Evolutionary conservation across 2,113 vertebrate genomes (phyloP).

Genomic region (Aptenodytes patagonicus): DNA sequence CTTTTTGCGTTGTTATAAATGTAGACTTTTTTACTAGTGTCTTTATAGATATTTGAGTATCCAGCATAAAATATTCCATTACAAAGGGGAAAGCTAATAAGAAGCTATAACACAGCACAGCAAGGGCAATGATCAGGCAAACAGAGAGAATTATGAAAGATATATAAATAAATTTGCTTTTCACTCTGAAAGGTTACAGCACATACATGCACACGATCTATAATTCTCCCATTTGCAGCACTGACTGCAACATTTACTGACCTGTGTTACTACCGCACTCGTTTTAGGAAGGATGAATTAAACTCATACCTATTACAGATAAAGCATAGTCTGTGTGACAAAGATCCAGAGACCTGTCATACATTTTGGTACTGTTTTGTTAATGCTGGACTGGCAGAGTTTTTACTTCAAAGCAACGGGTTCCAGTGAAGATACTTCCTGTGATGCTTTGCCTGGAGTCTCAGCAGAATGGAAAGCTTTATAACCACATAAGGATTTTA

Average conservation of each 20-base stretch:
- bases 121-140: slow-evolving; percentile 46
- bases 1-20: background rate
- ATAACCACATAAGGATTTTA: background rate
- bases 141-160: slow-evolving; percentile 25
- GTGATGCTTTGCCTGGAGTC: slow-evolving; percentile 4
- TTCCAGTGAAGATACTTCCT: background rate
- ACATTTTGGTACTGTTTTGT: slow-evolving; percentile 15
- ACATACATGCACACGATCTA: background rate
- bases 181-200: slow-evolving; percentile 36
- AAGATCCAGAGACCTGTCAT: background rate
- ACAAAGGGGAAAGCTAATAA: slow-evolving; percentile 53
- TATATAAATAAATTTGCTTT: slow-evolving; percentile 53
- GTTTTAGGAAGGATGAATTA: background rate
- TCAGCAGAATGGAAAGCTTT: slow-evolving; percentile 21
- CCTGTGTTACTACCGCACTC: background rate
- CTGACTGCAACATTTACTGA: slow-evolving; percentile 9
- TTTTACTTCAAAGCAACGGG: background rate
- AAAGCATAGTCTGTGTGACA: background rate
- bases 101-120: slow-evolving; percentile 43
- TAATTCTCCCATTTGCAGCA: slow-evolving; percentile 45
- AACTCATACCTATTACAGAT: background rate
- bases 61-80: slow-evolving; percentile 59
- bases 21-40: slow-evolving; percentile 30
- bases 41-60: slow-evolving; percentile 61
- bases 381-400: background rate